Base-by-base conservation (phyloP, 2,888 invertebrate species). In the Drosophila nigricruria region DNA sequence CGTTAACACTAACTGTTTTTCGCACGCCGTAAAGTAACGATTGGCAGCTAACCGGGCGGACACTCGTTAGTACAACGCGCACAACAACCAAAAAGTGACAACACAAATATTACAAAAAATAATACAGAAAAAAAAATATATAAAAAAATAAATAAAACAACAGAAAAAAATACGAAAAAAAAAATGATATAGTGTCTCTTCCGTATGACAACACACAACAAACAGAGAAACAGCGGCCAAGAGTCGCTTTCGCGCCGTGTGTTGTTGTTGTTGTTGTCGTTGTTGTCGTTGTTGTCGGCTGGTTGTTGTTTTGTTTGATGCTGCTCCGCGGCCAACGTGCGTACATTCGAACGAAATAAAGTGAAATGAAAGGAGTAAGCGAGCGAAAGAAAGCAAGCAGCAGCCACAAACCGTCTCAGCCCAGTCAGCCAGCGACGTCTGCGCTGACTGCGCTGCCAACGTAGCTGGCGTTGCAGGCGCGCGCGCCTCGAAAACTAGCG, bases 291-390 rank as follows among this genome's bases (percentile, higher is more conserved):
- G 57, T 62, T 63, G 70, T 59, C 59, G 59, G 49, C 67, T 59
- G 64, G 73, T 73, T 73, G 73, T 66, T 78, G 70, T 65, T 72
- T 73, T 72, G 75, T 80, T 79, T 68, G 73, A 70, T 77, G 74
- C 73, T 91, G 82, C 84, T 91, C 91, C 92, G 92, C 92, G 92
- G 90, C 89, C 89, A 92, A 92, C 92, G 92, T 92, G 92, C 92
- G 92, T 92, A 91, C 92, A 91, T 91, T 90, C 92, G 92, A 92
- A 92, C 92, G 92, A 91, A 92, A 92, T 91, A 91, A 92, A 92
- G 92, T 92, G 92, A 92, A 92, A 92, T 92, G 92, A 92, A 92
- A 92, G 92, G 92, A 92, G 92, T 92, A 91, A 91, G 92, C 86
- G 86, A 87, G 79, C 90, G 92, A 92, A 92, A 92, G 92, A 92